Percentiles rank a stretch among this genome's conserved stretches.
phyloP scores from a whole-genome alignment of 2,888 invertebrate species.

The Temnothorax unifasciatus region DNA sequence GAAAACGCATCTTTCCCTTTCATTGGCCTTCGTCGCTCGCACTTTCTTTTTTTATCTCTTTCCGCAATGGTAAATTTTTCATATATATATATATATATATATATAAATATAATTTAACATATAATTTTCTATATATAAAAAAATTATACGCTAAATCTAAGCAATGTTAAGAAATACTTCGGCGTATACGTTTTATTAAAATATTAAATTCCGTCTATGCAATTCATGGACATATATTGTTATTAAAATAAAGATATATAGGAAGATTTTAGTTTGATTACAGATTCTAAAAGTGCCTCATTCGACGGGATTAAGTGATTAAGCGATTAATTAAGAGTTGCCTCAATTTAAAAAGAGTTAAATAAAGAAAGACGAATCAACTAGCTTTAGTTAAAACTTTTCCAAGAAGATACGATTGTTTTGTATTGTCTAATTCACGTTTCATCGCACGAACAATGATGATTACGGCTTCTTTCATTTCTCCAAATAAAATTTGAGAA shows the following conservation, averaged over 20 bases:
- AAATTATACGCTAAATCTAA: constrained; percentile 2
- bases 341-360: not conserved
- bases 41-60: not conserved
- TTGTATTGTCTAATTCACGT: constrained; percentile 26
- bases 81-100: not conserved
- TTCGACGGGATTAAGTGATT: not conserved
- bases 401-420: constrained; percentile 15
- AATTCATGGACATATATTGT: not conserved
- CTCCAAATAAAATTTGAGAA: constrained; percentile 24
- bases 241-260: not conserved
- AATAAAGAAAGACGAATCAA: not conserved
- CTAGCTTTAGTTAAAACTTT: not conserved
- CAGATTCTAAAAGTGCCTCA: not conserved
- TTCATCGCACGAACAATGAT: constrained; percentile 12
- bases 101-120: not conserved
- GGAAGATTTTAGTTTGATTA: not conserved
- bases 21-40: constrained; percentile 26
- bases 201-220: not conserved
- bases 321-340: not conserved
- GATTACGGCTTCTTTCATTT: not conserved
- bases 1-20: constrained; percentile 16
- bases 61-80: not conserved
- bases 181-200: constrained; percentile 1
- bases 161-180: not conserved
- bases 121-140: not conserved